Percentiles rank a stretch among this genome's conserved stretches.
phyloP scores from a whole-genome alignment of 2,113 vertebrate genomes.

The Lasiurus cinereus region DNA sequence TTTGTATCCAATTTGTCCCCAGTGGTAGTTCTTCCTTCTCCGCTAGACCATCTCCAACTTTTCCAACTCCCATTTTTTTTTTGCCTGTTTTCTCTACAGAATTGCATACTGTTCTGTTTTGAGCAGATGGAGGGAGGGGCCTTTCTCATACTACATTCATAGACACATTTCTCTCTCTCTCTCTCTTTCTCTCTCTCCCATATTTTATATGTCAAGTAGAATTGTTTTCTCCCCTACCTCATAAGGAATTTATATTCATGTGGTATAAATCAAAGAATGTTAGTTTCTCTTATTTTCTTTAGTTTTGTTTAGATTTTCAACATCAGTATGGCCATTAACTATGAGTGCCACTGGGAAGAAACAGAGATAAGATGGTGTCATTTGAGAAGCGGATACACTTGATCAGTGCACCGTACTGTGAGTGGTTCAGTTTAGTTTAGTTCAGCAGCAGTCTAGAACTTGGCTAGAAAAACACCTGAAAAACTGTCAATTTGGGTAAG shows the following conservation, averaged over 20 bases:
- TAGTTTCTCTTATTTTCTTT: neutral
- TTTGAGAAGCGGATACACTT: neutral
- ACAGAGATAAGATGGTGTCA: neutral
- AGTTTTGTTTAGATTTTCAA: neutral
- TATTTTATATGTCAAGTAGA: neutral
- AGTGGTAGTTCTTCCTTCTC: neutral
- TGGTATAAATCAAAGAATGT: neutral
- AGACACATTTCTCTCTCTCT: neutral
- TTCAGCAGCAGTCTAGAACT: neutral
- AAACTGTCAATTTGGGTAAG: neutral
- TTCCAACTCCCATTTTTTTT: neutral
- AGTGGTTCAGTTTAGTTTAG: neutral
- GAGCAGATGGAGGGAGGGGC: neutral
- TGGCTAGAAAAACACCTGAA: neutral
- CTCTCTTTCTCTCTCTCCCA: neutral
- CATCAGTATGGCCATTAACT: neutral
- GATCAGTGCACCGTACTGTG: neutral
- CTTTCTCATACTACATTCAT: neutral
- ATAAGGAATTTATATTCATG: neutral
- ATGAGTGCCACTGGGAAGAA: neutral
- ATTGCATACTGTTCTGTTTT: neutral
- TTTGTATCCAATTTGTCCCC: neutral
- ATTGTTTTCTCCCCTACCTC: neutral
- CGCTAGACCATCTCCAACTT: neutral
- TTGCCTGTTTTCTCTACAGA: neutral